Percentiles rank a stretch among this genome's conserved stretches.
phyloP scores from a whole-genome alignment of 2,888 invertebrate genomes.

The Synanthedon formicaeformis region DNA sequence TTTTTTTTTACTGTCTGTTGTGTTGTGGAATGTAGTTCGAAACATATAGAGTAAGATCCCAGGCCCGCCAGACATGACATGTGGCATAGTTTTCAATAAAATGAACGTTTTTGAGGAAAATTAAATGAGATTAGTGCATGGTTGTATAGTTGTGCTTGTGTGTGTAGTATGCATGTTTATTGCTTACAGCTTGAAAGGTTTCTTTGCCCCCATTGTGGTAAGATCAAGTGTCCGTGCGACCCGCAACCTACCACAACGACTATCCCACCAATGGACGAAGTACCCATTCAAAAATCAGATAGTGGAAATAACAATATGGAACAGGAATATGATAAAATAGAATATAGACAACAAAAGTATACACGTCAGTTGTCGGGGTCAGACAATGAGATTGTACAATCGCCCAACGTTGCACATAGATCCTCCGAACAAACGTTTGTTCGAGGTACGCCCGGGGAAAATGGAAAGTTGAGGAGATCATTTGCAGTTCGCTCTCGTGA shows the following conservation, averaged over 20 bases:
- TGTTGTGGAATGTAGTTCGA: no score
- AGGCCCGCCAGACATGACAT: no score
- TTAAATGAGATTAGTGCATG: conserved; percentile 27
- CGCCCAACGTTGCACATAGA: conserved; percentile 21
- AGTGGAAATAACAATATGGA: conserved; percentile 15
- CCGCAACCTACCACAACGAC: conserved; percentile 15
- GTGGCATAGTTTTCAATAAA: no score
- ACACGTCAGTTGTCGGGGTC: conserved; percentile 35
- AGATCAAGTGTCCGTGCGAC: conserved; percentile 74
- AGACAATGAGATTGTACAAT: conserved; percentile 22
- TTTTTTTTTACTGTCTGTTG: no score
- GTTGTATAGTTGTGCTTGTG: conserved; percentile 32
- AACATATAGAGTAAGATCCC: no score
- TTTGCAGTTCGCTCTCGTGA: conserved; percentile 59
- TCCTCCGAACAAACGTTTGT: conserved; percentile 44
- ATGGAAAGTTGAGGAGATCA: conserved; percentile 52
- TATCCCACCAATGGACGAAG: conserved; percentile 13
- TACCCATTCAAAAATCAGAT: conserved; percentile 10
- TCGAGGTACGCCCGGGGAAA: conserved; percentile 36
- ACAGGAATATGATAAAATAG: conserved; percentile 15
- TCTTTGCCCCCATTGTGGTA: conserved; percentile 79
- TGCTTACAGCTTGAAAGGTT: conserved; percentile 80
- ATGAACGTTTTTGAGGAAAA: no score
- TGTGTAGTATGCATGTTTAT: conserved; percentile 71
- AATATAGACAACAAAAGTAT: conserved; percentile 35